These are phyloP conservation scores for Nemurella pictetii DNA, from an alignment of 2,888 invertebrate genomes.

Conservation along the genomic window DNA sequence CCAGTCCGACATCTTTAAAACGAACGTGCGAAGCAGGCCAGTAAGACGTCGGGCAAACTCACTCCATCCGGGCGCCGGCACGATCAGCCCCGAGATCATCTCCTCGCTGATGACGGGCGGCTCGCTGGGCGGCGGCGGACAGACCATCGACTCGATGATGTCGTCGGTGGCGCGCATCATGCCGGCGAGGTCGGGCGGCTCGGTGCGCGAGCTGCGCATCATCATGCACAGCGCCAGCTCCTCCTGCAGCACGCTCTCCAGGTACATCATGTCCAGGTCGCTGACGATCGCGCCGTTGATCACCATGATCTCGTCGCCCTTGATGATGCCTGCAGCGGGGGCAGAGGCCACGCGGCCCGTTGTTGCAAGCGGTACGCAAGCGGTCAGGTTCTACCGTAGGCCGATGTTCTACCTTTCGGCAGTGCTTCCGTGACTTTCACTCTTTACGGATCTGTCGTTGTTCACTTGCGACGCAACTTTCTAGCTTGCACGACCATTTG, in stretches of 20 bases:
- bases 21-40: too few relatives aligned
- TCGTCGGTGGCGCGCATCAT: slow-evolving; percentile 82
- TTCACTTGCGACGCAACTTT: too few relatives aligned
- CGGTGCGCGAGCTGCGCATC: slow-evolving; percentile 77
- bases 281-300: slow-evolving; percentile 97
- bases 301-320: slow-evolving; percentile 98
- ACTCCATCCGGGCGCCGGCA: slow-evolving; percentile 96
- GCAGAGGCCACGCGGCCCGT: not conserved
- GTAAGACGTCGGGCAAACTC: too few relatives aligned
- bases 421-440: too few relatives aligned
- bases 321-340: slow-evolving; percentile 80
- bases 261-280: slow-evolving; percentile 99
- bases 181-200: slow-evolving; percentile 57
- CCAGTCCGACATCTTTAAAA: too few relatives aligned
- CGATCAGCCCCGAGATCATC: slow-evolving; percentile 95
- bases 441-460: too few relatives aligned
- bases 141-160: slow-evolving; percentile 92
- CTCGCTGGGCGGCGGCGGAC: slow-evolving; percentile 94
- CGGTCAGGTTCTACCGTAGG: too few relatives aligned
- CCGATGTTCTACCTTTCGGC: too few relatives aligned
- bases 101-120: slow-evolving; percentile 93
- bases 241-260: slow-evolving; percentile 94
- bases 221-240: slow-evolving; percentile 94
- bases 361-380: not conserved
- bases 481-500: too few relatives aligned